Base-by-base conservation (phyloP, 2,113 vertebrate genomes). In the Motacilla tschutschensis region DNA sequence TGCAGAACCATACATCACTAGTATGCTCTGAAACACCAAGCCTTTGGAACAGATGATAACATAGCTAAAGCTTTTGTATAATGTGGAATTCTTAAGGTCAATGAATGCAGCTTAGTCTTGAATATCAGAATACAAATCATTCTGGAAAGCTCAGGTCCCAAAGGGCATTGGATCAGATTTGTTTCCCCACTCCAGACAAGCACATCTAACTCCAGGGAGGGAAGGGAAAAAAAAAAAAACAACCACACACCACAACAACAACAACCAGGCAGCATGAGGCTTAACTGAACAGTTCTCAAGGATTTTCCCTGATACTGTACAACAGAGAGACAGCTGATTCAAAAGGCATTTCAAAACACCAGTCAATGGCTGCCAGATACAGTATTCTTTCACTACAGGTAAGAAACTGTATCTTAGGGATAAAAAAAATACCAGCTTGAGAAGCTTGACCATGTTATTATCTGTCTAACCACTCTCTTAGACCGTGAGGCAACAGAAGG, bases 261-360 rank as follows among this genome's bases (percentile, higher is more conserved):
- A 28, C 8, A 50, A 38, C 2, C 24, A 33, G 17, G 7, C 24
- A 77, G 40, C 33, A 18, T 1, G 1, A 80, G 33, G 51, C 44
- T 48, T 63, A 59, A 50, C 20, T n/a, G 22, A 86, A 14, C 43
- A 58, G 18, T 44, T 87, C 35, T 62, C 35, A 43, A 62, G n/a
- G 13, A 40, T 48, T 44, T 81, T 22, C 22, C 22, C 21, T 53
- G 31, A 28, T 66, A 3, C 31, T 20, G 12, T 21, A 14, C 40
- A 48, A 24, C 10, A 44, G 57, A 36, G 6, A 69, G 0, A 21
- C 6, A 33, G 11, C 4, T 5, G 0, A 55, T 18, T 35, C 40
- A 28, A 79, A 40, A 51, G 4, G 26, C 22, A 29, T 14, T 55
- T 59, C 51, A 47, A 47, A 60, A 31, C 16, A 48, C 7, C 14